Evolutionary conservation across 53 echinoderm and acorn worm genomes (phyloP), one percentile per base, ranked within the genome.

Genomic region (Actinopyga echinites): DNA sequence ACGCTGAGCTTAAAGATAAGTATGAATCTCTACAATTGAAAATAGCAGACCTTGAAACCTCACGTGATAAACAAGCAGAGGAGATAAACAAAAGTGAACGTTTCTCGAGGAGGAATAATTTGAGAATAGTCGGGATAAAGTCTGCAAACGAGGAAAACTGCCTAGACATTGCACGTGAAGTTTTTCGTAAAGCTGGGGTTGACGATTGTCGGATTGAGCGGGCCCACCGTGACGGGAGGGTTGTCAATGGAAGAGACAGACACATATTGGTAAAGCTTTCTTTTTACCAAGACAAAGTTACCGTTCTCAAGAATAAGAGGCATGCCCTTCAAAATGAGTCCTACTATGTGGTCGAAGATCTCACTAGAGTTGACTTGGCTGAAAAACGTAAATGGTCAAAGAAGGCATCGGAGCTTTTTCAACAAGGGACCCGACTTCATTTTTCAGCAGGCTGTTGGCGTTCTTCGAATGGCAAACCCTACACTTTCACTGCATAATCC

Each of bases 171-270:
- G 61, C 61, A 30, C 7, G 23, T 4, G 61, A 61, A 5, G 61
- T 61, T 2, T 61, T 61, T 30, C 5, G 25, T 30, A 59, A 59
- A 59, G 59, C 26, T 59, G 59, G 55, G 55, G 19, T 54, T 19
- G 55, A 54, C 55, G 55, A 59, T 12, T 59, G 59, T 12, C 59
- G n/a, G 59, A 59, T 59, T 59, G 59, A 59, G n/a, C 59, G 59
- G 6, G 59, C 59, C 59, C 59, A 59, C 26, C 59, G 59, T n/a
- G 59, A 59, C 26, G 59, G 59, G 59, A 59, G n/a, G 5, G 5
- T 10, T 12, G 59, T 25, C n/a, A 59, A 23, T 12, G 22, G 26
- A 23, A 5, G 59, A n/a, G 4, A 59, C 59, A n/a, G 59, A n/a
- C 59, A 59, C 26, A 59, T 59, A n/a, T 25, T 59, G n/a, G n/a